A percentile compares a stretch with the other conserved stretches of the same genome.
These are phyloP conservation scores for Gallinago stenura DNA, from an alignment of 2,797 vertebrate species.

Conservation along the genomic window DNA sequence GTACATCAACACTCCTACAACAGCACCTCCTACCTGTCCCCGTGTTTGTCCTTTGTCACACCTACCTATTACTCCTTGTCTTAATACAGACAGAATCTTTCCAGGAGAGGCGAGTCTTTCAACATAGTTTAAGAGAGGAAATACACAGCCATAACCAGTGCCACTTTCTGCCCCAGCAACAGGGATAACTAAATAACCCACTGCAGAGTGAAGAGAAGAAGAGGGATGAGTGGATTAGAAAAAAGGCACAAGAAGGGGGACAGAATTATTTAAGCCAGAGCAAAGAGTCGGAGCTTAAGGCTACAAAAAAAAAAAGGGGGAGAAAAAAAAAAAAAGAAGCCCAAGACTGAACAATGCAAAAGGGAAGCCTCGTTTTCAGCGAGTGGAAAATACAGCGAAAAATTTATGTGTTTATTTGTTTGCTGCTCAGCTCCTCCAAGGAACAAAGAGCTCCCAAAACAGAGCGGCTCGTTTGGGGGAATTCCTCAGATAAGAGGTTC, in stretches of 20 bases:
- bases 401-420: conserved; percentile 29
- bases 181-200: not conserved
- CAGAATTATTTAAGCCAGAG: not conserved
- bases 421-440: not conserved
- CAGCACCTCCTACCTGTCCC: not conserved
- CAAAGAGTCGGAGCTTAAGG: conserved; percentile 4
- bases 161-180: not conserved
- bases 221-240: not conserved
- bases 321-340: not conserved
- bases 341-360: not conserved
- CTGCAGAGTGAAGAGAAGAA: not conserved
- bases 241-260: not conserved
- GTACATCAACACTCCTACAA: not conserved
- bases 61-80: not conserved
- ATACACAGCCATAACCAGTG: not conserved
- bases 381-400: not conserved
- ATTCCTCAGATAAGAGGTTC: conserved; percentile 19
- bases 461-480: not conserved
- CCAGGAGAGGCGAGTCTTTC: not conserved
- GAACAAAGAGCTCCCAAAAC: conserved; percentile 25
- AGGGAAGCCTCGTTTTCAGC: not conserved
- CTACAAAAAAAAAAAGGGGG: not conserved
- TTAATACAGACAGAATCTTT: not conserved
- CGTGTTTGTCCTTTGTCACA: not conserved
- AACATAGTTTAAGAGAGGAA: not conserved